phyloP scores from a whole-genome alignment of 2,113 vertebrate species.

The Percina caprodes region DNA sequence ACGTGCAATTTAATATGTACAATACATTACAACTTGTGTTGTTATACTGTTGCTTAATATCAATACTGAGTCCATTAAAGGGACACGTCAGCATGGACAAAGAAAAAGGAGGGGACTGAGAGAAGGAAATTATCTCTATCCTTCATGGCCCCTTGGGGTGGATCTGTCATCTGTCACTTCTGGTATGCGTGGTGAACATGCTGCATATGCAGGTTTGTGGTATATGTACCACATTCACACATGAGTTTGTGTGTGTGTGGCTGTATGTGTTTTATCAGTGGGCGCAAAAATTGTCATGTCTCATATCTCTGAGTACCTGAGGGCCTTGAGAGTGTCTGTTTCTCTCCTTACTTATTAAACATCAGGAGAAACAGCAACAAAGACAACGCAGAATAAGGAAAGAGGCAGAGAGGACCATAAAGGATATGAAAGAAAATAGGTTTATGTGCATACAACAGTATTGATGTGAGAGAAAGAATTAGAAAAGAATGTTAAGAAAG shows the following conservation, averaged over 20 bases:
- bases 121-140: not conserved
- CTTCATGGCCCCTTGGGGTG: not conserved
- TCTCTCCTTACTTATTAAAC: constrained; percentile 31
- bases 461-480: constrained; percentile 25
- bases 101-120: not conserved
- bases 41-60: not conserved
- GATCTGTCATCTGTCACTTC: not conserved
- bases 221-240: not conserved
- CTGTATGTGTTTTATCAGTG: constrained; percentile 16
- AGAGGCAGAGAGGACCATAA: constrained; percentile 27
- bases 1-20: not conserved
- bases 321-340: constrained; percentile 45
- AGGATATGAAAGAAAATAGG: constrained; percentile 35
- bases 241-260: not conserved
- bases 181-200: not conserved
- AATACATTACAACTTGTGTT: not conserved
- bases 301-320: constrained; percentile 51
- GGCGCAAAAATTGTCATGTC: constrained; percentile 28
- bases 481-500: constrained; percentile 23
- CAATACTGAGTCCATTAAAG: not conserved
- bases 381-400: constrained; percentile 39
- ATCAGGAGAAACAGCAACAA: constrained; percentile 31
- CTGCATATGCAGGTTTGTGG: not conserved
- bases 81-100: not conserved
- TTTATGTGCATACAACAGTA: constrained; percentile 12